Evolutionary conservation across 2,888 invertebrate species (phyloP), one percentile per base, ranked within the genome.

Genomic region (Apamea anceps): DNA sequence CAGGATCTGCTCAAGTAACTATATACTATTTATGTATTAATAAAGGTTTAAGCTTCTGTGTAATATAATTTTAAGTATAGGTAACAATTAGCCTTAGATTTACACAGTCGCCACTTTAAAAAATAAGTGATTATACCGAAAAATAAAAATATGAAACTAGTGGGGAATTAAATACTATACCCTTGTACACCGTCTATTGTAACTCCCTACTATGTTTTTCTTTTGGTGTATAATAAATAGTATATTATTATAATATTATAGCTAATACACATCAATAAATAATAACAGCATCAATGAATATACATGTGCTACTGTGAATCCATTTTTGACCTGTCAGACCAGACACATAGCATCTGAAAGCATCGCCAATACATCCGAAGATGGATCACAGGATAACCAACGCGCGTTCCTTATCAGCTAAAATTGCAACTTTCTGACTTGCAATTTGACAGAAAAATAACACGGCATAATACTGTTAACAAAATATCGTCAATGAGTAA

Each of bases 1-100:
- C 96, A 97, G 85, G 96, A 96, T 62, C 85, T 96, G 75, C 95
- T 97, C 90, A 96, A 96, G 96, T 96, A 85, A 87, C 80, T 70
- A 71, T 28, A 32, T 6, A 21, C 21, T 5, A 32, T 1, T 37
- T 37, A 65, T 37, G 25, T 21, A 4, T 63, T 63, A 32, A 21
- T 21, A 63, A 63, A 63, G 4, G 4, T 65, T 37, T 37, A 12
- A 12, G 25, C 37, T 37, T 65, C 32, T 60, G n/a, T 60, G n/a
- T n/a, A 28, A 2, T 28, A 62, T 28, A n/a, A n/a, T 28, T n/a
- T 13, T 60, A 60, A 60, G 28, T 15, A 28, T 15, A 62, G 28
- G 28, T 62, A 62, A 62, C 15, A 28, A 28, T 28, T 62, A 21
- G 28, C 28, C 28, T 28, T 15, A 1, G 15, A 15, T 2, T 62